Conservation (phyloP, 2,797 vertebrate genomes). For the Gambelia wislizenii region DNA sequence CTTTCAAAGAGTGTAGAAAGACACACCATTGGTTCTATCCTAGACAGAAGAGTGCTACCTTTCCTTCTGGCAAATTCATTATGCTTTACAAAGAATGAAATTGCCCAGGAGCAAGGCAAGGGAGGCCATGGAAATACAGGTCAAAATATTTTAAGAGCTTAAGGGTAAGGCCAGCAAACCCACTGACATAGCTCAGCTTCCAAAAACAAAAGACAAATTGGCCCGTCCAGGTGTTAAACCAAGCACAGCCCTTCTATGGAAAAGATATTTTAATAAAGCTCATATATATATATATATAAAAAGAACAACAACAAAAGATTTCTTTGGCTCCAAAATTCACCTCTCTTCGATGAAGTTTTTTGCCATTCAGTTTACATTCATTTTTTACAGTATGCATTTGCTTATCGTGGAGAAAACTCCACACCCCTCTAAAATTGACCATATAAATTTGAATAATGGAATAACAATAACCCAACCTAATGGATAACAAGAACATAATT, state of each 20-base stretch:
- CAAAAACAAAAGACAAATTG: constrained; percentile 31
- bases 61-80: constrained; percentile 48
- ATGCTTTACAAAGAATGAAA: constrained; percentile 38
- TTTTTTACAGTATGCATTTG: not conserved
- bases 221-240: constrained; percentile 37
- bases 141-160: constrained; percentile 63
- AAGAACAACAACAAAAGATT: too few species aligned
- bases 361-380: constrained; percentile 5
- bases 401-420: not conserved
- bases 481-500: not conserved
- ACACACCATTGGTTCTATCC: constrained; percentile 38
- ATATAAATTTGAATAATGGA: too few species aligned
- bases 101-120: constrained; percentile 25
- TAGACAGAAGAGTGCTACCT: constrained; percentile 36
- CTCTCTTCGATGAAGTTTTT: constrained; percentile 32
- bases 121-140: constrained; percentile 34
- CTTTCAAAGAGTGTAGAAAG: constrained; percentile 26
- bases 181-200: constrained; percentile 37
- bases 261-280: constrained; percentile 31
- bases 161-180: not conserved
- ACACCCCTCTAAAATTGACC: not conserved
- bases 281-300: not conserved
- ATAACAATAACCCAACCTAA: constrained; percentile 7
- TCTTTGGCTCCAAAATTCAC: not conserved
- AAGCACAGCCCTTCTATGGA: constrained; percentile 21